phyloP scores from a whole-genome alignment of 1,140 invertebrate genomes.

The Lamellibrachia luymesi region DNA sequence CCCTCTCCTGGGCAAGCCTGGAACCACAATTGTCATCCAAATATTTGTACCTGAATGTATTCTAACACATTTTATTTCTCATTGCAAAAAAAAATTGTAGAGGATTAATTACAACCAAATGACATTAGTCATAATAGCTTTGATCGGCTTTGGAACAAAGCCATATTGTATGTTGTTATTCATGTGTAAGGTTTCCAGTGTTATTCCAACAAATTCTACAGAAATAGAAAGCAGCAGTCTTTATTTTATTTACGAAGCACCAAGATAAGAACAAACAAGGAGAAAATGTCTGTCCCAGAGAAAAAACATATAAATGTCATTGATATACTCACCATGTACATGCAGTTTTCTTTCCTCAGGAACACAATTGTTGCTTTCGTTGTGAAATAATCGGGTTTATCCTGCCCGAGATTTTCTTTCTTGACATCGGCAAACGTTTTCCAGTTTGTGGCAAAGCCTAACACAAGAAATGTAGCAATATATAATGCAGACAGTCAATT shows the following conservation, averaged over 20 bases:
- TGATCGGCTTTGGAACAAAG: no score
- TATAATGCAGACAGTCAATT: neutral
- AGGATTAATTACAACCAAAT: no score
- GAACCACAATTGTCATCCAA: slow-evolving; percentile 16
- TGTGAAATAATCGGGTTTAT: slow-evolving; percentile 78
- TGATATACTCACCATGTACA: slow-evolving; percentile 65
- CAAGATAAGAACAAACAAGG: neutral
- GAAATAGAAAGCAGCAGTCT: neutral
- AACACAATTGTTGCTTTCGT: slow-evolving; percentile 70
- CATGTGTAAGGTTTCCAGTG: no score
- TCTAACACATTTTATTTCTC: neutral
- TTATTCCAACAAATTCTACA: neutral
- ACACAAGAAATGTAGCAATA: slow-evolving; percentile 8
- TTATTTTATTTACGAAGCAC: neutral
- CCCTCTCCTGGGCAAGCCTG: slow-evolving; percentile 80
- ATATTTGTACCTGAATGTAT: neutral
- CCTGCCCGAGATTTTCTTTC: slow-evolving; percentile 59
- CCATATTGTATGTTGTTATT: no score
- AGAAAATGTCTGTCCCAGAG: neutral
- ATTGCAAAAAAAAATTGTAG: no score
- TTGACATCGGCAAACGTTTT: slow-evolving; percentile 74
- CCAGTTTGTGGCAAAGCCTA: slow-evolving; percentile 54
- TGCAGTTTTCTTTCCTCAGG: slow-evolving; percentile 73
- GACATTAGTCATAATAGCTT: no score
- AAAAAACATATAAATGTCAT: neutral